phyloP scores from a whole-genome alignment of 2,113 vertebrate genomes.

The Cryptomyrus ogoouensis region DNA sequence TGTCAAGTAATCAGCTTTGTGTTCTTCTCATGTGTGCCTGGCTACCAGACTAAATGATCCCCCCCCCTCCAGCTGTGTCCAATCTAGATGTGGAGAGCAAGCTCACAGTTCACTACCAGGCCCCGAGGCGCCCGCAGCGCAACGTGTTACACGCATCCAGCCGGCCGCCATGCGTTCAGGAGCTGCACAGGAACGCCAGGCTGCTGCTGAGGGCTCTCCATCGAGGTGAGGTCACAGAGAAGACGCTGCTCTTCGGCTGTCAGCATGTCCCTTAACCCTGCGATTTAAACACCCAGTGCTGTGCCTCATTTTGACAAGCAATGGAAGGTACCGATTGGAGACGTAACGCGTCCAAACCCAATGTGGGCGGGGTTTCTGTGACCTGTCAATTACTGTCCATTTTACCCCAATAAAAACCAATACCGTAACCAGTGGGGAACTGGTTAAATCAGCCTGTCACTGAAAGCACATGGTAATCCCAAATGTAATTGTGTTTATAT shows the following conservation, averaged over 20 bases:
- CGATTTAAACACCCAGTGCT: neutral
- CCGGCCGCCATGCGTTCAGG: slow-evolving; percentile 82
- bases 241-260: neutral
- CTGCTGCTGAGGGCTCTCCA: slow-evolving; percentile 79
- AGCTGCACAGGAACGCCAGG: slow-evolving; percentile 83
- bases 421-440: neutral
- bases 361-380: neutral
- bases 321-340: neutral
- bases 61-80: slow-evolving; percentile 75
- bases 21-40: neutral
- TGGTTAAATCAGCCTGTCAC: neutral
- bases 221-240: slow-evolving; percentile 63
- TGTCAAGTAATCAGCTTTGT: neutral
- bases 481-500: neutral
- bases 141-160: slow-evolving; percentile 83
- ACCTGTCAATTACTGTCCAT: neutral
- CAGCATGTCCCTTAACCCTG: neutral
- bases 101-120: slow-evolving; percentile 83
- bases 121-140: slow-evolving; percentile 89
- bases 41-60: neutral
- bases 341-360: neutral
- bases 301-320: neutral
- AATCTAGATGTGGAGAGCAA: slow-evolving; percentile 92
- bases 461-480: neutral
- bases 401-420: neutral